A percentile compares a stretch with the other conserved stretches of the same genome.
Evolutionary conservation across 2,113 vertebrate genomes (phyloP).

Genomic region (Saimiri boliviensis): DNA sequence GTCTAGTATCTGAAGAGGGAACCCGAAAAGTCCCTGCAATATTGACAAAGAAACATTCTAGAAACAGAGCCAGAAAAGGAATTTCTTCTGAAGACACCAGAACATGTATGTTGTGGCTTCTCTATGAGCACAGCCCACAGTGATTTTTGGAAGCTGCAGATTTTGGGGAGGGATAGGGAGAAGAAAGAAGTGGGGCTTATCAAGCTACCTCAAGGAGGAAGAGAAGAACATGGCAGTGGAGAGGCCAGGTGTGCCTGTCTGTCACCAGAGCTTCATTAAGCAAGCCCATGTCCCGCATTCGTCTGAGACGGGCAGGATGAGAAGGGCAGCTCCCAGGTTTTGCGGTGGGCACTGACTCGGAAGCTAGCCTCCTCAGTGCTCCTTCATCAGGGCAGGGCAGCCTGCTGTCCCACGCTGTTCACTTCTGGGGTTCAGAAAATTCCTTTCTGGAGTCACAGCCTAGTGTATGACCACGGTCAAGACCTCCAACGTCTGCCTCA

Average conservation of each 20-base stretch:
- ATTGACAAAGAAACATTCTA: not conserved
- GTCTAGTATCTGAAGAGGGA: not conserved
- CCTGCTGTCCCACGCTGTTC: not conserved
- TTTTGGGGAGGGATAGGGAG: not conserved
- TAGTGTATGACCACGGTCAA: not conserved
- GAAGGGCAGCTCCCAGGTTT: not conserved
- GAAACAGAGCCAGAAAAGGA: not conserved
- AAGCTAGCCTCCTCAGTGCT: not conserved
- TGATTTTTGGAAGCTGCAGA: not conserved
- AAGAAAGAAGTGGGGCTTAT: not conserved
- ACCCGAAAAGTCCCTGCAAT: not conserved
- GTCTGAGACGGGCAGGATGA: not conserved
- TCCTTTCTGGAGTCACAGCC: not conserved
- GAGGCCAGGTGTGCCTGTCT: not conserved
- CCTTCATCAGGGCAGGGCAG: not conserved
- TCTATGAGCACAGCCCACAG: not conserved
- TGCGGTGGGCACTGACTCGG: not conserved
- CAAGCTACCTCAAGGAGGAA: not conserved
- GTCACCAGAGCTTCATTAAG: no score
- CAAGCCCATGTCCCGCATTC: not conserved
- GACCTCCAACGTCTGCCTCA: not conserved
- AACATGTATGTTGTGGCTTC: not conserved
- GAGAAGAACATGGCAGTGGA: not conserved
- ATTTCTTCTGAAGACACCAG: not conserved
- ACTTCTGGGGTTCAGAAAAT: not conserved